These are phyloP conservation scores for Bombylius discolor DNA, from an alignment of 2,888 invertebrate genomes.

Conservation along the genomic window DNA sequence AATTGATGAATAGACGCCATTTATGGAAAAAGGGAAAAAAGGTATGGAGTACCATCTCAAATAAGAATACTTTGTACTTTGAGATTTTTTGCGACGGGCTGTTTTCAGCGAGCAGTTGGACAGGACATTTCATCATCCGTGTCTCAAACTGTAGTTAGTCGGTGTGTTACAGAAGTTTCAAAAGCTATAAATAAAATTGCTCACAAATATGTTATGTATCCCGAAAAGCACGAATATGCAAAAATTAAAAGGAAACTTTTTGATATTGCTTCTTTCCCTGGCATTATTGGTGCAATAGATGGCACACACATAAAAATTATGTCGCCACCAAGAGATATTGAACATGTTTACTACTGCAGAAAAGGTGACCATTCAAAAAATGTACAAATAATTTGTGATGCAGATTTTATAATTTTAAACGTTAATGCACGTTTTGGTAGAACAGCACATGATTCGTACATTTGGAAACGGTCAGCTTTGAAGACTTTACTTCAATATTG, in stretches of 20 bases:
- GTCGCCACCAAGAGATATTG: too few relatives aligned
- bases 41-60: not conserved
- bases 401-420: not conserved
- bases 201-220: not conserved
- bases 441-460: slow-evolving; percentile 3
- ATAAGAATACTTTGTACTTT: not conserved
- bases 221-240: not conserved
- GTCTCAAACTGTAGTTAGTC: slow-evolving; percentile 1
- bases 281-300: too few relatives aligned
- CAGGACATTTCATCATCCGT: not conserved
- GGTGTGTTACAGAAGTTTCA: not conserved
- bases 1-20: not conserved
- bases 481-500: not conserved
- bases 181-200: slow-evolving; percentile 1
- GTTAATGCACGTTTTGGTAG: slow-evolving; percentile 3
- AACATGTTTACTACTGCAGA: too few relatives aligned
- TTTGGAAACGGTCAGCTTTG: slow-evolving; percentile 1
- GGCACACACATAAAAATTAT: too few relatives aligned
- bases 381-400: slow-evolving; percentile 7
- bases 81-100: slow-evolving; percentile 1
- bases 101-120: slow-evolving; percentile 4
- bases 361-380: slow-evolving; percentile 9
- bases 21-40: not conserved
- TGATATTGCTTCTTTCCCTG: too few relatives aligned
- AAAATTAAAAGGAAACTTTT: too few relatives aligned